Evolutionary conservation across 1,140 invertebrate genomes (phyloP).

Genomic region (Triops cancriformis): DNA sequence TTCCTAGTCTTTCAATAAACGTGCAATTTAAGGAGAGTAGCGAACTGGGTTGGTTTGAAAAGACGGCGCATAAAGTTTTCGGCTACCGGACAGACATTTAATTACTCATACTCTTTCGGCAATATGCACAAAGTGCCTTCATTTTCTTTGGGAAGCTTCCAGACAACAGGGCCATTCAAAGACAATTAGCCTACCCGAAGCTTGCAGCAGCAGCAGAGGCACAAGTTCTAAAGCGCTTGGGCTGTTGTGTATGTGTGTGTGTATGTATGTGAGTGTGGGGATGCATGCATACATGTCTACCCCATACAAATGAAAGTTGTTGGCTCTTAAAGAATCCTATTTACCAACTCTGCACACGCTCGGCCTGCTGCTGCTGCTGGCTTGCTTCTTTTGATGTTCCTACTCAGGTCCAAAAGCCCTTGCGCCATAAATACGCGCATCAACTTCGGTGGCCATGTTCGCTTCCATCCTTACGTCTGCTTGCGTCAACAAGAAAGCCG

Average conservation of each 20-base stretch:
- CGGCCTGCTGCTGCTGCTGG: not conserved
- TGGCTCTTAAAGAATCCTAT: not conserved
- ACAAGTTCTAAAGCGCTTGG: not conserved
- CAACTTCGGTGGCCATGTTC: not conserved
- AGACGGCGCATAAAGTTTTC: not conserved
- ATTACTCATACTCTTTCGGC: constrained; percentile 10
- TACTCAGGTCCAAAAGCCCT: not conserved
- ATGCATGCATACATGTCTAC: not conserved
- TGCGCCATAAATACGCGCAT: not conserved
- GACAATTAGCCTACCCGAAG: not conserved
- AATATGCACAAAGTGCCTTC: not conserved
- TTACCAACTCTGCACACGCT: not conserved
- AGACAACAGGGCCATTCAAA: constrained; percentile 7
- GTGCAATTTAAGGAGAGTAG: too few species aligned
- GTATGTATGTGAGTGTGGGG: too few species aligned
- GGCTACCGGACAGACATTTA: not conserved
- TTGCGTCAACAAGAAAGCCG: not conserved
- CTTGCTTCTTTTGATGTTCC: not conserved
- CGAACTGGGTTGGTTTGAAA: not conserved
- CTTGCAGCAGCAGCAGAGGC: not conserved
- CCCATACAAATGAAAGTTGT: not conserved
- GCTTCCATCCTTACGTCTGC: not conserved
- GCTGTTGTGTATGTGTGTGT: too few species aligned
- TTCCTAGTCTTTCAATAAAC: too few species aligned
- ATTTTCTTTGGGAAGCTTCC: not conserved